Evolutionary conservation across 2,888 invertebrate species (phyloP), one percentile per base, ranked within the genome.

Genomic region (Marasmarcha lunaedactyla): DNA sequence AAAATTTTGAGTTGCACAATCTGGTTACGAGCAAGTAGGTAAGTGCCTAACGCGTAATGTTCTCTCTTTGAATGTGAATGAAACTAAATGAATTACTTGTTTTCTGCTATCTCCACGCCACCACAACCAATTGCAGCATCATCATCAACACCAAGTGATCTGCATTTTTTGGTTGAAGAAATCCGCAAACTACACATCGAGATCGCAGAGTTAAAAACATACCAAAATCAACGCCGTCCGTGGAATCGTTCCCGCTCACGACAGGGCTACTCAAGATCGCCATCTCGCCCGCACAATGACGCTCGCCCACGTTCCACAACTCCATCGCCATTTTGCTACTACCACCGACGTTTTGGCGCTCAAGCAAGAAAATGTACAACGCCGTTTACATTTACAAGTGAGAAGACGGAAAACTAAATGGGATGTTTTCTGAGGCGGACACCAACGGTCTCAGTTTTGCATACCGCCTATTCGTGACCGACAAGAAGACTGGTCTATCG

Each of bases 391-490:
- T 11, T 36, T 15, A 40, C 38, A 1, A 12, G 34, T 4, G 20
- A 33, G 5, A 26, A 13, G 9, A 1, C 12, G 26, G 37, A 30
- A 41, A 39, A 41, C 38, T 33, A 41, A 30, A 25, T 13, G 11
- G 26, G 30, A 33, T 40, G 40, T 26, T 43, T 37, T 40, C 14
- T 11, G 43, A 1, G 40, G 42, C 42, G 41, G 44, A 39, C 11
- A 15, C 42, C 33, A 15, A 42, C 42, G 43, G 35, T 13, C 20
- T 14, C 4, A 25, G 13, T 6, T 9, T 7, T 9, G 38, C 46
- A 11, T 36, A 44, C 44, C 41, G 44, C 40, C 41, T 46, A 41
- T 46, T 44, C 27, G 37, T 46, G 11, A 39, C 38, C 13, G 41
- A 42, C 20, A 42, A 40, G 35, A 43, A 40, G 14, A 39, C 39